Base-by-base conservation (phyloP, 2,797 vertebrate species). In the Gambusia yucatana region DNA sequence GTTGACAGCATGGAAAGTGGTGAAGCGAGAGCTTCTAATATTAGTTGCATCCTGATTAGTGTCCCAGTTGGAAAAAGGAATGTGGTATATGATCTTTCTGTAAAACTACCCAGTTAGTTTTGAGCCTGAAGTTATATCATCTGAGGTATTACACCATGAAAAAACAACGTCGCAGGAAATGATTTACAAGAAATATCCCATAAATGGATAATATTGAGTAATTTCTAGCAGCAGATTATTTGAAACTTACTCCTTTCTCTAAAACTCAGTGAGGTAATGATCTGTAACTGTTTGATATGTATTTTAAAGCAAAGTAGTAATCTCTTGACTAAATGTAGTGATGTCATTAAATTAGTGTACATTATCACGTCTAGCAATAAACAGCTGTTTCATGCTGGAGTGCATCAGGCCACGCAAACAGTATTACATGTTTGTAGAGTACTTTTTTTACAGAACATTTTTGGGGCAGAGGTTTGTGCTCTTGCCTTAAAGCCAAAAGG, bases 21-120 rank as follows among this genome's bases (percentile, higher is more conserved):
- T 94, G 91, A 93, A 89, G 90, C 80, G 67, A 83, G 85, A 82
- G 88, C 82, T 92, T 94, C 94, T 94, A 93, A 86, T 91, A 93
- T 94, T 94, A 94, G 93, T 90, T 83, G 4, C 6, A 59, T 81
- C 78, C 82, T 48, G 33, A 79, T 90, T 84, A 76, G 87, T 83
- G 92, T 92, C 91, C 91, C 82, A 85, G 90, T 88, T 90, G 89
- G 91, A 85, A 85, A 39, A 46, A 76, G 85, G 83, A 89, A 92
- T 91, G 89, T 85, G 89, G 79, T 89, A 93, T 39, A 77, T n/a
- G 91, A 94, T 92, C 88, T 33, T 78, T 85, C 78, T 83, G 82
- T 88, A 77, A 90, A 83, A 78, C 57, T 81, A 80, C 81, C 87
- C 83, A 72, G 74, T 72, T 84, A 85, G 82, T 90, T 87, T 79